Percentiles rank a stretch among this genome's conserved stretches.
These are phyloP conservation scores for Mobula hypostoma DNA, from an alignment of 2,113 vertebrate species.

Conservation along the genomic window DNA sequence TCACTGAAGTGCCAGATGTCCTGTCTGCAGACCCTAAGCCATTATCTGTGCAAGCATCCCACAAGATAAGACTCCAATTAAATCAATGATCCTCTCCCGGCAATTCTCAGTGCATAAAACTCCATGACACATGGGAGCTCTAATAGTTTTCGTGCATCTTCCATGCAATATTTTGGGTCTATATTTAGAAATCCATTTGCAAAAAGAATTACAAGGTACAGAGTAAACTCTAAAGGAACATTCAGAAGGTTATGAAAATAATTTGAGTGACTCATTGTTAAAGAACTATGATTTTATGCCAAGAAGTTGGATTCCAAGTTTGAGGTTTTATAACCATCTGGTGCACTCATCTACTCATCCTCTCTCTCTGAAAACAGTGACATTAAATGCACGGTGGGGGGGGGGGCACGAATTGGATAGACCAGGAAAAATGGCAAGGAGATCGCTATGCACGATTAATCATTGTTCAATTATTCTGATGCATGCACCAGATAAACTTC, in stretches of 20 bases:
- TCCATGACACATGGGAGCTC: not conserved
- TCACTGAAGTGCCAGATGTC: too few relatives aligned
- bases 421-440: not conserved
- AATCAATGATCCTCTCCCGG: too few relatives aligned
- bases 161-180: constrained; percentile 23
- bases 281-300: constrained; percentile 16
- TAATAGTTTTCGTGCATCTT: not conserved
- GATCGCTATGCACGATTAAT: too few relatives aligned
- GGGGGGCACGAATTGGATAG: not conserved
- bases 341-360: constrained; percentile 5
- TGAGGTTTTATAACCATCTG: constrained; percentile 27
- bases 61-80: too few relatives aligned
- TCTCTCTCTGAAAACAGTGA: not conserved
- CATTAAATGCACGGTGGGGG: not conserved
- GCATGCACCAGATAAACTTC: too few relatives aligned
- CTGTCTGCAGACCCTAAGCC: too few relatives aligned
- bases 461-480: too few relatives aligned
- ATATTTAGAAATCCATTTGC: not conserved
- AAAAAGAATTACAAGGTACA: constrained; percentile 12
- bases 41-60: too few relatives aligned
- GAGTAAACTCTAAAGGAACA: not conserved
- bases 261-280: constrained; percentile 15
- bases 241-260: constrained; percentile 23
- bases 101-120: not conserved
- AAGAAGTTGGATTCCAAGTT: constrained; percentile 19